Base-by-base conservation (phyloP, 2,113 vertebrate genomes). In the Oenanthe melanoleuca region DNA sequence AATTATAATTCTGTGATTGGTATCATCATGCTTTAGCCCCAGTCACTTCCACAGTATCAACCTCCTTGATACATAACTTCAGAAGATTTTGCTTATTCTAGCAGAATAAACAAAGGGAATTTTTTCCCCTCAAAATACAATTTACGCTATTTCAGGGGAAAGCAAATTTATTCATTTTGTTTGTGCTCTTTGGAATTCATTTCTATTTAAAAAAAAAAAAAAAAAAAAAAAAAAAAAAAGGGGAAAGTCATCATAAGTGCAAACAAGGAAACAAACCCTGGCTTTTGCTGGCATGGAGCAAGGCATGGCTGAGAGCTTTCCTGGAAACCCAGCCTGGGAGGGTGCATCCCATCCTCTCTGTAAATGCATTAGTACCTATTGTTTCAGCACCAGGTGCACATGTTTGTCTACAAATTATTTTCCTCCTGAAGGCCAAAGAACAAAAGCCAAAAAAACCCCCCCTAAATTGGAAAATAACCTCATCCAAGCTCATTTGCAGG, bases 361-460 rank as follows among this genome's bases (percentile, higher is more conserved):
- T 40, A 87, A 88, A 91, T 80, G 86, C 49, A 73, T 82, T 56
- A 85, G 75, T 42, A 92, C 86, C 95, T 92, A 97, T 97, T 97
- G 97, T 97, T 97, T 91, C 8, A 95, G 93, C 80, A 93, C 96
- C 96, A 97, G 97, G 93, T 97, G 97, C 89, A 85, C 90, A 85
- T 97, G 82, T 97, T 97, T 96, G 88, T 94, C 95, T 85, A 90
- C 89, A 92, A 96, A 95, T 92, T 93, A 85, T 95, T 95, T 95
- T 97, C 80, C 77, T 95, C 80, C 90, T 94, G 93, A 95, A 96
- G 85, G 96, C 94, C 95, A 95, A 89, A 57, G 80, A 94, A 97
- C 73, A 92, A 95, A 93, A 93, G 95, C 96, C 90, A 88, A 96
- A 86, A 86, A 34, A 33, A 90, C 56, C 11, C 3, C 20, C 4